phyloP scores from a whole-genome alignment of 2,797 vertebrate genomes.

The Alfaro cultratus region DNA sequence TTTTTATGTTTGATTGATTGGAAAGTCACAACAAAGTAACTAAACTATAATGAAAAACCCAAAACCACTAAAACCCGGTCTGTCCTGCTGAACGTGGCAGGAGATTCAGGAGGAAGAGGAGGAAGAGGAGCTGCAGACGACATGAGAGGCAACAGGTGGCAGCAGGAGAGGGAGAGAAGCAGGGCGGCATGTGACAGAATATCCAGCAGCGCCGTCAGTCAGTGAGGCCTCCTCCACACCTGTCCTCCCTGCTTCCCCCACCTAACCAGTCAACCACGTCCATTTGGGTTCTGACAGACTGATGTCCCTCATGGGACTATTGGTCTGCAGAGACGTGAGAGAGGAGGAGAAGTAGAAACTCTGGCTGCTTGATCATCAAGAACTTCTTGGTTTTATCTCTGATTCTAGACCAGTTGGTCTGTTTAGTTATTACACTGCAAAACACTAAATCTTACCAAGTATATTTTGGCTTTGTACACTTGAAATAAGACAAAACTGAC shows the following conservation, averaged over 20 bases:
- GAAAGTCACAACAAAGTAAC: too few relatives aligned
- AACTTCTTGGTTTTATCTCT: not conserved
- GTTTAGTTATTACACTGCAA: not conserved
- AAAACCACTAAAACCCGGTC: too few relatives aligned
- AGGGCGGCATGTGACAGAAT: not conserved
- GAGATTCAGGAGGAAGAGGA: constrained; percentile 51
- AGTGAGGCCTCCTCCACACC: constrained; percentile 68
- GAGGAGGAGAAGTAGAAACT: not conserved
- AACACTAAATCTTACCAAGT: too few relatives aligned
- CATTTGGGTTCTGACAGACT: constrained; percentile 72
- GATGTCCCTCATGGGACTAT: constrained; percentile 39
- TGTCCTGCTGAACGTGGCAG: constrained; percentile 19
- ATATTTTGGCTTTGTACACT: too few relatives aligned
- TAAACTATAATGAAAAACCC: too few relatives aligned
- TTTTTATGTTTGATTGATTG: too few relatives aligned
- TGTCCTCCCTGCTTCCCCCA: constrained; percentile 63
- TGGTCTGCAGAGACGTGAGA: not conserved
- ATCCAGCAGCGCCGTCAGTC: constrained; percentile 30
- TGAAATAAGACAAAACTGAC: too few relatives aligned
- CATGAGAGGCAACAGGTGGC: constrained; percentile 66
- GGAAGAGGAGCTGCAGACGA: constrained; percentile 38
- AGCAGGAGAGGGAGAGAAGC: constrained; percentile 6
- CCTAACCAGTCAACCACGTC: constrained; percentile 63
- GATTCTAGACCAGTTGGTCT: not conserved
- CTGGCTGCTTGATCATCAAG: not conserved